These are phyloP conservation scores for Australoheros facetus DNA, from an alignment of 2,797 vertebrate genomes.

Conservation along the genomic window DNA sequence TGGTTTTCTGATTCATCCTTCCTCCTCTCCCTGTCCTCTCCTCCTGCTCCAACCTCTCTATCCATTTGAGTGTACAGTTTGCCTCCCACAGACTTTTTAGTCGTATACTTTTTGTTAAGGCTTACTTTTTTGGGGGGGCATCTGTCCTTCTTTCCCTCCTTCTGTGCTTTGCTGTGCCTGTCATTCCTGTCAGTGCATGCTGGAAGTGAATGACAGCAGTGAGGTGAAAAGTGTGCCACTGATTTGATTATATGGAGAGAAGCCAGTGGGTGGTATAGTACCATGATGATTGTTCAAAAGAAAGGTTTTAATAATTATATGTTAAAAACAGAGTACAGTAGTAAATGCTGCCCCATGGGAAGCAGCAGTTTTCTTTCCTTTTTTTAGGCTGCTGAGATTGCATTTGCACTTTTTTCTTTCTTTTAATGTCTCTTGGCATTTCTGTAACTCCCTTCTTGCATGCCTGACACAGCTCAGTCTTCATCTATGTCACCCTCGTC, in stretches of 20 bases:
- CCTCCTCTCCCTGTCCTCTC: not conserved
- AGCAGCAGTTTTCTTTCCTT: not conserved
- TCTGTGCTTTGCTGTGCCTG: conserved; percentile 36
- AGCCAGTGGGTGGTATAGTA: conserved; percentile 37
- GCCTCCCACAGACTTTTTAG: not conserved
- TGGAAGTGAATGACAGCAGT: conserved; percentile 54
- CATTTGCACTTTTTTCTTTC: not conserved
- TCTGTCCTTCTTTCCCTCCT: conserved; percentile 1
- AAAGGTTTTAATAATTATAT: conserved; percentile 45
- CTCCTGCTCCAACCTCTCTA: conserved; percentile 17
- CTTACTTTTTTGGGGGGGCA: not conserved
- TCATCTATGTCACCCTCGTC: conserved; percentile 33
- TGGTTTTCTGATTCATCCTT: conserved; percentile 16
- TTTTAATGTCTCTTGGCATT: conserved; percentile 22
- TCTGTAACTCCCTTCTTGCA: conserved; percentile 18
- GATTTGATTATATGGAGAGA: conserved; percentile 51
- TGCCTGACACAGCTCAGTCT: conserved; percentile 34
- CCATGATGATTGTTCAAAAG: conserved; percentile 17
- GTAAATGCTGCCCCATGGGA: conserved; percentile 30
- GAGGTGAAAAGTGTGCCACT: conserved; percentile 39
- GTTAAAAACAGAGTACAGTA: not conserved
- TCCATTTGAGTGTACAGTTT: conserved; percentile 15
- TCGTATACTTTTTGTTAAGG: not conserved
- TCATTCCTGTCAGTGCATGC: conserved; percentile 45
- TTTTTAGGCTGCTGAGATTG: not conserved